phyloP scores from a whole-genome alignment of 92 coral and sea anemone species.

The Porites cylindrica region DNA sequence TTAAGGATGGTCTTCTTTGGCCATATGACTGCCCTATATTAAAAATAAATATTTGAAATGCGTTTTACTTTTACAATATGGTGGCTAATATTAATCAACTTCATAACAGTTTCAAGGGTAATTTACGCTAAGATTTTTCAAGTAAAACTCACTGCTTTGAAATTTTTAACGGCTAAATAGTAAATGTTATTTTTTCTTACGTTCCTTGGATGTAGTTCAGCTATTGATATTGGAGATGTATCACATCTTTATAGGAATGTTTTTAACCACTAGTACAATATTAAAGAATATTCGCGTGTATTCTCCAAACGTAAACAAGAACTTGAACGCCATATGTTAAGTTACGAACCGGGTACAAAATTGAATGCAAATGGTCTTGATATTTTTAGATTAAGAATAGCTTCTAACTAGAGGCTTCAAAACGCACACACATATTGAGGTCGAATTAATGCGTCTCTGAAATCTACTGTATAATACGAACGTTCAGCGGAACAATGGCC shows the following conservation, averaged over 20 bases:
- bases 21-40: slow-evolving; percentile 87
- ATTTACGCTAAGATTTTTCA: background rate
- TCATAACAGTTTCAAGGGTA: background rate
- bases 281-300: background rate
- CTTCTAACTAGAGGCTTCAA: background rate
- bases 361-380: background rate
- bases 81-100: background rate
- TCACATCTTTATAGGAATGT: background rate
- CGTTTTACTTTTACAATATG: slow-evolving; percentile 15
- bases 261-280: background rate
- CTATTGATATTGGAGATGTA: background rate
- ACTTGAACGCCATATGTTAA: background rate
- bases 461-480: background rate
- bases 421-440: background rate
- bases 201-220: background rate
- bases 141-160: background rate
- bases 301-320: background rate
- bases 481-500: background rate
- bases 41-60: background rate
- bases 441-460: background rate
- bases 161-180: background rate
- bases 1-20: slow-evolving; percentile 85
- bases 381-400: background rate
- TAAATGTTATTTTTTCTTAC: too few relatives aligned
- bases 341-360: background rate